Conservation (phyloP, 2,797 vertebrate genomes). For the Mormyrus proboscirostris region DNA sequence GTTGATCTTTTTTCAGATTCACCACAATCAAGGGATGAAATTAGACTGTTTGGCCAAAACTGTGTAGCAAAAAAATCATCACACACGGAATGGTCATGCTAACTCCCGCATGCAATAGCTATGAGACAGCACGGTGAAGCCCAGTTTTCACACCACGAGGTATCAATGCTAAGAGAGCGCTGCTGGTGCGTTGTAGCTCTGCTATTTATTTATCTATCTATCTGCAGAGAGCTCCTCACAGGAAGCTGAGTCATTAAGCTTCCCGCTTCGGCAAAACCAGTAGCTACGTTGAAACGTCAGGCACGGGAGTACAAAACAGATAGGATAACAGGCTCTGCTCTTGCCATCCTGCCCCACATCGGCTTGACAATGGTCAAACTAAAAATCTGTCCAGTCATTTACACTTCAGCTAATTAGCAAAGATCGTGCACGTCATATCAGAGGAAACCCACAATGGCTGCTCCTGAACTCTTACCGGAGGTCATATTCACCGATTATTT, state of each 20-base stretch:
- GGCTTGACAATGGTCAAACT: neutral
- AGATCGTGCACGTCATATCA: neutral
- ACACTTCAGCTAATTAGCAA: neutral
- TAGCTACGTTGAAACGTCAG: neutral
- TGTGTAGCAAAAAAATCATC: neutral
- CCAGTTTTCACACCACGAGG: neutral
- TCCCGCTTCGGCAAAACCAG: neutral
- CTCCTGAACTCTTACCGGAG: neutral
- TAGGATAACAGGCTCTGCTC: neutral
- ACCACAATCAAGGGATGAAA: neutral
- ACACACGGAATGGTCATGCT: neutral
- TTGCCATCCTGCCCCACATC: neutral
- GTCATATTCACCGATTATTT: neutral
- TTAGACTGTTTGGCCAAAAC: neutral
- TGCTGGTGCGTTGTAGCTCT: neutral
- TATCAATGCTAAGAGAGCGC: neutral
- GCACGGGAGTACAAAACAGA: neutral
- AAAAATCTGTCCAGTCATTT: neutral
- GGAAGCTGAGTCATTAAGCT: slow-evolving; percentile 20
- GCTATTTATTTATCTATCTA: neutral
- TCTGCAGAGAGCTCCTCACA: neutral
- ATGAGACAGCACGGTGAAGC: neutral
- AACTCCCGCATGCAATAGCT: neutral
- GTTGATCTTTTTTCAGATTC: neutral
- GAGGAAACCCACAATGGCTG: neutral